Evolutionary conservation across 2,888 invertebrate genomes (phyloP), one percentile per base, ranked within the genome.

Genomic region (Pheosia gnoma): DNA sequence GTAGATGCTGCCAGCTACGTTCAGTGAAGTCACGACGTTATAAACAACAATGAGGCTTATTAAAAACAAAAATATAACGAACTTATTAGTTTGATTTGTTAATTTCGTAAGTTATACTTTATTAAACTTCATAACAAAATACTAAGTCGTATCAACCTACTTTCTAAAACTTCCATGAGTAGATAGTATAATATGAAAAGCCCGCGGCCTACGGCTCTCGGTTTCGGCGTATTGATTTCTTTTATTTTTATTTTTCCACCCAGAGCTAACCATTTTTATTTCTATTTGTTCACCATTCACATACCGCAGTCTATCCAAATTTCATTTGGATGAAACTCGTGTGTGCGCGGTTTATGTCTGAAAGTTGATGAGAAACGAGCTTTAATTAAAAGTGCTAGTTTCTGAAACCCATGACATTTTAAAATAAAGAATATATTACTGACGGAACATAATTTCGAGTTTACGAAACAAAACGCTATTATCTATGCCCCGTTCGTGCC

Each of bases 401-500:
- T 61, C 59, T 60, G 63, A 61, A 41, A n/a, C 54, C 37, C 63
- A 58, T 39, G 59, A 59, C 52, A 57, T 59, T 62, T 62, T 60
- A 62, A 60, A 61, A 57, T 62, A 49, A 38, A 7, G 9, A 13
- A 41, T 13, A 13, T 25, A 25, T 57, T 56, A 41, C 72, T 69
- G 71, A 68, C 65, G 60, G 54, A 66, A 70, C 71, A 78, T 68
- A 62, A 63, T 73, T 70, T 71, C 65, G 62, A 71, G 59, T 67
- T 72, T 75, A 81, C 67, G 79, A 89, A 87, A 91, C 89, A 91
- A 90, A 90, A 90, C 86, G 80, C 84, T 82, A 89, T 91, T 92
- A 91, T 91, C 85, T 85, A 87, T 86, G 84, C 84, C 81, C 84
- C 80, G 82, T 86, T 92, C 90, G 86, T 89, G 91, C 83, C 89